Evolutionary conservation across 2,888 invertebrate species (phyloP).

Genomic region (Thera obeliscata): DNA sequence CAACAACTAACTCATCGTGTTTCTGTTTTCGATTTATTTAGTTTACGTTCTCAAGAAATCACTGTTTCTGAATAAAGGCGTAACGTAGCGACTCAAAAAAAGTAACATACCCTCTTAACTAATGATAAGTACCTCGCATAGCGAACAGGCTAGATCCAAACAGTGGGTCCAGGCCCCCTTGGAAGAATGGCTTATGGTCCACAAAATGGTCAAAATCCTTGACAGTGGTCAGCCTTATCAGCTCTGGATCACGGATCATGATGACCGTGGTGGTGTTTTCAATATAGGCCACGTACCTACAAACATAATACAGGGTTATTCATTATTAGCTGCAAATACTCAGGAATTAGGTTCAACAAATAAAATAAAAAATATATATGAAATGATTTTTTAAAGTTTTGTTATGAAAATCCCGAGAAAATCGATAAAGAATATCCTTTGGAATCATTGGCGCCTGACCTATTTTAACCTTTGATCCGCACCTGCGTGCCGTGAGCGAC

Average conservation of each 20-base stretch:
- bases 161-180: conserved; percentile 69
- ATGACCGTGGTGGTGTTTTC: conserved; percentile 69
- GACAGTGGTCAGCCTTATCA: conserved; percentile 79
- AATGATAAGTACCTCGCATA: conserved; percentile 60
- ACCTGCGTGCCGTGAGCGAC: too few relatives aligned
- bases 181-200: conserved; percentile 71
- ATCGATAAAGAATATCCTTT: too few relatives aligned
- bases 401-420: too few relatives aligned
- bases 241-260: conserved; percentile 80
- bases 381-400: too few relatives aligned
- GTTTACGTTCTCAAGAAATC: too few relatives aligned
- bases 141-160: conserved; percentile 64
- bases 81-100: too few relatives aligned
- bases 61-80: too few relatives aligned
- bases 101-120: not conserved
- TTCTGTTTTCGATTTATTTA: too few relatives aligned
- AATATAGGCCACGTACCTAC: conserved; percentile 73
- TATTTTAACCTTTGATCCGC: too few relatives aligned
- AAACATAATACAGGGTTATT: not conserved
- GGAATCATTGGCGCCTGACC: too few relatives aligned
- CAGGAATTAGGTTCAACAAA: not conserved
- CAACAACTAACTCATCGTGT: too few relatives aligned
- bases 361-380: not conserved
- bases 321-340: not conserved
- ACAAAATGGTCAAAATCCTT: conserved; percentile 85